Base-by-base conservation (phyloP, 2,113 vertebrate species). In the Mirounga angustirostris region DNA sequence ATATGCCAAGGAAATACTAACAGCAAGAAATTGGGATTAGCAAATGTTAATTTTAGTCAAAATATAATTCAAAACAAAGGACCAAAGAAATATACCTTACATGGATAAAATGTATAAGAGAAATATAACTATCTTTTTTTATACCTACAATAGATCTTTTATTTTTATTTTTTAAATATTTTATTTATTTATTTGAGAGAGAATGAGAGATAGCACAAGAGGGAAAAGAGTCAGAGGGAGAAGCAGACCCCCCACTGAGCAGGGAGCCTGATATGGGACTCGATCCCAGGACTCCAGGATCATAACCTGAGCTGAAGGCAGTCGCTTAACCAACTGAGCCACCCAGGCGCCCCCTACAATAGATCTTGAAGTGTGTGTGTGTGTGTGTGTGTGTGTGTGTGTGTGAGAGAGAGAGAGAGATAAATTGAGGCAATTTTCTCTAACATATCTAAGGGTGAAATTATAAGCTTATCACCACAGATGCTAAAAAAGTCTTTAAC, bases 81-180 rank as follows among this genome's bases (percentile, higher is more conserved):
- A 81, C 69, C 58, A 88, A 74, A 74, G 33, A 88, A 73, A 43
- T 21, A 24, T 56, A 18, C 7, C 28, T 92, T 65, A 56, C 11
- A 22, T 19, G 89, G 59, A 83, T 52, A 83, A 78, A 65, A 46
- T 8, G 11, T 74, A 4, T 65, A 81, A 54, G 10, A 46, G 43
- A 43, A 87, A 95, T 71, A n/a, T 81, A 91, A 59, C 56, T 86
- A 52, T 92, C 59, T 43, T 52, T 87, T 86, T 86, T 73, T 63
- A 43, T 80, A 21, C 28, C 11, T 63, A 46, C 30, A 54, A 63
- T 74, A 26, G 13, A 14, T 74, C 40, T 74, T 74, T 43, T 43
- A 43, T 43, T 43, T 43, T 43, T 43, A 40, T 43, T 43, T 43
- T 43, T 43, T 43, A 43, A 43, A 43, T 4, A 43, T 43, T 43